phyloP scores from a whole-genome alignment of 2,888 invertebrate genomes.

The Rhaphigaster nebulosa region DNA sequence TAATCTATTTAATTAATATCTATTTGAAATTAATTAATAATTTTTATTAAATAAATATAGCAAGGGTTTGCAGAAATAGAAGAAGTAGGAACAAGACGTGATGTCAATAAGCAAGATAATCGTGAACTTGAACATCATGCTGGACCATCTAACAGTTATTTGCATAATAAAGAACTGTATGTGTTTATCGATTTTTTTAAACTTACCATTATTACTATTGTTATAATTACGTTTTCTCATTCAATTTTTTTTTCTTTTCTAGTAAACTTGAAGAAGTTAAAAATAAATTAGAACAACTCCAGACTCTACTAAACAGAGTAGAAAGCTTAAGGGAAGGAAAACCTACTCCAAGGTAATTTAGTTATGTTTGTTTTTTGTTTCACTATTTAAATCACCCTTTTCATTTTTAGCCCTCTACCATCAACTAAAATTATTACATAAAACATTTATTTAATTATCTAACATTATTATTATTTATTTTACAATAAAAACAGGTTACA shows the following conservation, averaged over 20 bases:
- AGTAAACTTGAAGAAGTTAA: conserved; percentile 66
- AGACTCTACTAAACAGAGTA: conserved; percentile 63
- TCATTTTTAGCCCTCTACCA: not conserved
- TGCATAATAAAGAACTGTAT: conserved; percentile 63
- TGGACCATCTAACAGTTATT: conserved; percentile 39
- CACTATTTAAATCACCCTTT: not conserved
- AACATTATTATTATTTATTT: not conserved
- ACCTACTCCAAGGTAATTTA: conserved; percentile 65
- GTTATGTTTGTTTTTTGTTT: conserved; percentile 5
- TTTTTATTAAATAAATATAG: conserved; percentile 17
- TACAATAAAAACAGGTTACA: no score
- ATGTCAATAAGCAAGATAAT: conserved; percentile 63
- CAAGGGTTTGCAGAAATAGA: conserved; percentile 56
- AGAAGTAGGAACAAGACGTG: conserved; percentile 50
- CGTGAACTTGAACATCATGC: conserved; percentile 61
- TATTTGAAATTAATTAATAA: not conserved
- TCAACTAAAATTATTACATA: not conserved
- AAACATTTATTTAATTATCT: not conserved
- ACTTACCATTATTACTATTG: not conserved
- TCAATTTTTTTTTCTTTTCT: conserved; percentile 46
- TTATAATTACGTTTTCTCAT: not conserved
- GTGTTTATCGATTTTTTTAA: not conserved
- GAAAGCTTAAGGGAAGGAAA: conserved; percentile 64
- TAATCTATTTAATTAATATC: not conserved
- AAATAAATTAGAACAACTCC: conserved; percentile 65